A percentile compares a stretch with the other conserved stretches of the same genome.
Evolutionary conservation across 2,888 invertebrate species (phyloP).

Genomic region (Agelastica alni): DNA sequence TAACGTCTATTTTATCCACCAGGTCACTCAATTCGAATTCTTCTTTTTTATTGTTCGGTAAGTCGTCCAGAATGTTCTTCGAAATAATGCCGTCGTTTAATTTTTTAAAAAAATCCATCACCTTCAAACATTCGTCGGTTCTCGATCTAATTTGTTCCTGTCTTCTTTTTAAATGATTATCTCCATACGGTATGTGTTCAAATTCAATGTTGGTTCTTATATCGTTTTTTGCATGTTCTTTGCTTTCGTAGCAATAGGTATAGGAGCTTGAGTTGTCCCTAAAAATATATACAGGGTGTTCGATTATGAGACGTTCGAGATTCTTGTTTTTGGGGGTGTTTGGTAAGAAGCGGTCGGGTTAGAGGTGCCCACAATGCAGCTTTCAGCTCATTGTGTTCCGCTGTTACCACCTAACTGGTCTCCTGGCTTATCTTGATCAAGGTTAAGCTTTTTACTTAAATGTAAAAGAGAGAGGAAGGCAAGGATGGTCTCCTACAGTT

Average conservation of each 20-base stretch:
- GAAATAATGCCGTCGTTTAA: constrained; percentile 59
- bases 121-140: constrained; percentile 59
- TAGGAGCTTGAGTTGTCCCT: constrained; percentile 56
- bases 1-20: constrained; percentile 56
- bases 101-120: constrained; percentile 58
- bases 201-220: constrained; percentile 49
- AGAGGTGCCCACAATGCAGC: too few relatives aligned
- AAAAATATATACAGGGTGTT: too few relatives aligned
- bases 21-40: constrained; percentile 50
- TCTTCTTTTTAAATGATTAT: constrained; percentile 52
- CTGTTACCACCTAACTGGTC: too few relatives aligned
- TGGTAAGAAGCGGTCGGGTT: too few relatives aligned
- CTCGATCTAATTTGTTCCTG: constrained; percentile 58
- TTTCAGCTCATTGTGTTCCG: too few relatives aligned
- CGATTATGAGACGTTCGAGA: too few relatives aligned
- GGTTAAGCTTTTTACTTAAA: too few relatives aligned
- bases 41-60: constrained; percentile 35
- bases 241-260: constrained; percentile 56
- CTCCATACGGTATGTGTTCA: constrained; percentile 49
- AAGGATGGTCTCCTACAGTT: too few relatives aligned
- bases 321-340: too few relatives aligned
- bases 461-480: too few relatives aligned
- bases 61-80: constrained; percentile 57
- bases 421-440: too few relatives aligned
- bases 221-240: constrained; percentile 50